Conservation (phyloP, 2,113 vertebrate species). For the Cebidichthys violaceus region DNA sequence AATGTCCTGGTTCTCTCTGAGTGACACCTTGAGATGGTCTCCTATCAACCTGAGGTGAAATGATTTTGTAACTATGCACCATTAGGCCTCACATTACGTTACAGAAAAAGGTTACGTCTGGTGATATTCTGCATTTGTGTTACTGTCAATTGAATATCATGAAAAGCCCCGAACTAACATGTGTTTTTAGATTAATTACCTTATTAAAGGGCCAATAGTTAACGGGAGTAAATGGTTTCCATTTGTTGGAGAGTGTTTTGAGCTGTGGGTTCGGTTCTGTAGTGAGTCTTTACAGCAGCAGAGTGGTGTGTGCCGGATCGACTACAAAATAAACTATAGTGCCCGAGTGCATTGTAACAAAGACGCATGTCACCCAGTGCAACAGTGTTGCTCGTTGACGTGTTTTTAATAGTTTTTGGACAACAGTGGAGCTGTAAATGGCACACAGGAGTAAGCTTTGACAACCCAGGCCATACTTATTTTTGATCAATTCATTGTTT, state of each 20-base stretch:
- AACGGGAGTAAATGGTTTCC: neutral
- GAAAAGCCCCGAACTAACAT: neutral
- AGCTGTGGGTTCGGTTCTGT: neutral
- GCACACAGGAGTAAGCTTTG: neutral
- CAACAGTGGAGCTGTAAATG: neutral
- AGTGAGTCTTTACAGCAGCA: neutral
- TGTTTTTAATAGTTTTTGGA: slow-evolving; percentile 1
- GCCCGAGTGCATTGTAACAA: neutral
- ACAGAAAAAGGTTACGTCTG: neutral
- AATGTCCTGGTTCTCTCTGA: no score
- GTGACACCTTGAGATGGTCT: no score
- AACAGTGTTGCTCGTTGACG: neutral
- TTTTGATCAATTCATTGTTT: neutral
- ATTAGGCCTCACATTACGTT: no score
- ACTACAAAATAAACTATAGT: neutral
- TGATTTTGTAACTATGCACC: no score
- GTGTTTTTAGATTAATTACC: neutral
- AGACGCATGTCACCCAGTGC: neutral
- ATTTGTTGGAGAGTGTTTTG: neutral
- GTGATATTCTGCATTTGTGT: neutral
- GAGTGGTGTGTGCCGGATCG: neutral
- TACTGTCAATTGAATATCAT: neutral
- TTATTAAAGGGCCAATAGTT: neutral
- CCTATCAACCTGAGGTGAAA: no score
- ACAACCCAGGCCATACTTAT: neutral